Base-by-base conservation (phyloP, 1,140 invertebrate species). In the Diachasmimorpha longicaudata region DNA sequence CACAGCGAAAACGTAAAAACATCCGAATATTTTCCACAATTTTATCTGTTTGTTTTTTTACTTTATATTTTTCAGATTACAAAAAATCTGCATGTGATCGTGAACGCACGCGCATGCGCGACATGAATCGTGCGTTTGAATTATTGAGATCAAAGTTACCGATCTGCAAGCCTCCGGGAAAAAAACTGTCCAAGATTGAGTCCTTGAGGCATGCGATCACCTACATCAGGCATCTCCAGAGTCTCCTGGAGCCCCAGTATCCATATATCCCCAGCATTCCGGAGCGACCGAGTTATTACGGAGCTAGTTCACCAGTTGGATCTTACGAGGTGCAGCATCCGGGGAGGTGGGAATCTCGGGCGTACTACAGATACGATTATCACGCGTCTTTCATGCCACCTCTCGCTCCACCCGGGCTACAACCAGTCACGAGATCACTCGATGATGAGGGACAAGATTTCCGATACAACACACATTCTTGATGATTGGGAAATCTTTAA, bases 41-140 rank as follows among this genome's bases (percentile, higher is more conserved):
- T 31, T 31, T 31, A 31, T 31, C 6, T 31, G 31, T 31, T 31
- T 31, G 2, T 31, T 31, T 31, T 31, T 31, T 6, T 31, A 31
- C 31, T 31, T 31, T 31, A 9, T 71, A 16, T 74, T n/a, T 90
- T 89, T 67, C 89, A 95, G 94, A 95, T 87, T 95, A 95, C 82
- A 95, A 95, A 85, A 94, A 94, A 82, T 95, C 94, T 1, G 96
- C 96, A 0, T 96, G 96, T 81, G 95, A 96, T 81, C 89, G 96
- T 44, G 96, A 96, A 83, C 87, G 95, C 14, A 96, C 94, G 0
- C 87, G 96, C 42, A 96, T 97, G 96, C 89, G 94, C 0, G 95
- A 96, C 78, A 96, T 97, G 95, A 97, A 97, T 85, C 90, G 92
- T 52, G 95, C 95, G 0, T 97, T 95, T 81, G 95, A 96, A 81